Base-by-base conservation (phyloP, 2,797 vertebrate genomes). In the Hippopotamyrus pictus region DNA sequence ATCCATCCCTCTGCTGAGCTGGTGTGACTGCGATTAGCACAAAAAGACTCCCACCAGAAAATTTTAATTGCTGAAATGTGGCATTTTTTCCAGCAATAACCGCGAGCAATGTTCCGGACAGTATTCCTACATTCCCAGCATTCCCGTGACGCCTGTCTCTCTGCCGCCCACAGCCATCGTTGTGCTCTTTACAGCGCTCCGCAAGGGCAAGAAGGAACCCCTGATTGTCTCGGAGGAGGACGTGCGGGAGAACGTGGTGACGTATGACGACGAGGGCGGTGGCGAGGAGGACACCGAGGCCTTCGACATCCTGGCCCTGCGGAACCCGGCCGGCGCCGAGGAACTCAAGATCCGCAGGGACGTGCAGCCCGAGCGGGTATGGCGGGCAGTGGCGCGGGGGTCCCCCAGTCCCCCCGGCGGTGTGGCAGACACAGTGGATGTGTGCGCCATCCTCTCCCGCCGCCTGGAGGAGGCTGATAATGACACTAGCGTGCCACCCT, bases 241-340 rank as follows among this genome's bases (percentile, higher is more conserved):
- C 0, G 95, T 99, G 12, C 93, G 99, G 25, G 99, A 99, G 94
- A 99, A 99, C 0, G 97, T 99, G 87, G 98, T 99, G 57, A 99
- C 98, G 1, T 99, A 99, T 0, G 98, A 99, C 0, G 99, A 99
- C 0, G 99, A 99, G 91, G 99, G 99, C 0, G 99, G 99, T 0
- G 99, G 99, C 1, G 99, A 99, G 93, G 98, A 99, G 91, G 99
- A 99, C 94, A 99, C 99, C 0, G 98, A 99, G 92, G 99, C 99
- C 44, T 99, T 99, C 29, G 99, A 99, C 94, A 99, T 99, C 92
- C 96, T 97, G 4, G 98, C 99, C 2, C 94, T 99, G 12, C 95
- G 98, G 7, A 99, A 99, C 90, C 98, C 98, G 0, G 96, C 97
- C 0, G 98, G 97, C 0, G 98, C 98, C 0, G 98, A 99, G 93